phyloP scores from a whole-genome alignment of 2,113 vertebrate genomes.

The Ceyx cyanopectus region DNA sequence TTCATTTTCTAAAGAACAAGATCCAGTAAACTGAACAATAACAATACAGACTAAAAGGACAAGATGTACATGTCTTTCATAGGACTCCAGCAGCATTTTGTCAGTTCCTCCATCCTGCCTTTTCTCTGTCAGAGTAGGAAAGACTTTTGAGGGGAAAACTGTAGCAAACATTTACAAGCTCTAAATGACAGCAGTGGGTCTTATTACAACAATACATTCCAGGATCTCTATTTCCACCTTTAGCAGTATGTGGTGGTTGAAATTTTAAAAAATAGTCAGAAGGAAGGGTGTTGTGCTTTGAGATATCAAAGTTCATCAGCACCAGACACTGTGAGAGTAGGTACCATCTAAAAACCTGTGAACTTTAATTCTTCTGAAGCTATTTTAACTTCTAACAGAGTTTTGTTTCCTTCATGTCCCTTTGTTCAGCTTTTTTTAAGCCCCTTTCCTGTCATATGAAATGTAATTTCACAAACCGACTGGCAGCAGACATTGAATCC shows the following conservation, averaged over 20 bases:
- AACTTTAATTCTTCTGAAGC: slow-evolving; percentile 26
- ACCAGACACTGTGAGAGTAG: not conserved
- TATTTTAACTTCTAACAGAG: slow-evolving; percentile 37
- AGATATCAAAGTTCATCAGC: slow-evolving; percentile 10
- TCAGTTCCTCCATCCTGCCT: not conserved
- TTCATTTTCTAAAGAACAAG: not conserved
- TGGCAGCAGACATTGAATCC: slow-evolving; percentile 7
- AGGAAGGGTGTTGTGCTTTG: not conserved
- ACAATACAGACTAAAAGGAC: not conserved
- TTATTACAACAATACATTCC: not conserved
- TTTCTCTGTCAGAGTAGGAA: slow-evolving; percentile 13
- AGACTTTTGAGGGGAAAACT: not conserved
- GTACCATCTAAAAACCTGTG: not conserved
- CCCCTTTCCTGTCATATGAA: slow-evolving; percentile 29
- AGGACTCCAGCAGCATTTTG: not conserved
- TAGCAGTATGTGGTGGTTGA: not conserved
- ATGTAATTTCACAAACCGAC: slow-evolving; percentile 36
- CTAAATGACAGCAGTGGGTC: not conserved
- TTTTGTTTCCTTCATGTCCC: slow-evolving; percentile 38
- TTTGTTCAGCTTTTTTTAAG: not conserved
- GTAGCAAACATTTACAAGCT: slow-evolving; percentile 20
- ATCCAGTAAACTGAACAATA: not conserved
- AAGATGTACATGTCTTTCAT: not conserved
- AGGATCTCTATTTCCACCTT: not conserved
- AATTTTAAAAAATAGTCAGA: not conserved